Conservation (phyloP, 2,888 invertebrate species). For the Aleiodes testaceus region DNA sequence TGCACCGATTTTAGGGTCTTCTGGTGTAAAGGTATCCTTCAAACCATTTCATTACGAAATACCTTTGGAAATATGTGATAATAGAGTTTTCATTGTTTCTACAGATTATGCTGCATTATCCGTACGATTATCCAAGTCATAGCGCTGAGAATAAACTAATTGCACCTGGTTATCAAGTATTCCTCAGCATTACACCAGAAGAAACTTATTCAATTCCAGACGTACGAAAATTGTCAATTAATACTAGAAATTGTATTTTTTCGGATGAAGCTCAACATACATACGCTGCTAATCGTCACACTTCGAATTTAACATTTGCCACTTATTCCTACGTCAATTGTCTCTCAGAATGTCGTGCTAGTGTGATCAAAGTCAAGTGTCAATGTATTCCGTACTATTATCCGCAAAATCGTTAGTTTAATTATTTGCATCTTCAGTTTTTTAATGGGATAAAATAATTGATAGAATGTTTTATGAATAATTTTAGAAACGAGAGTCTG, state of each 20-base stretch:
- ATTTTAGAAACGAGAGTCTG: conserved; percentile 69
- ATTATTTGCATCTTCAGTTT: background rate
- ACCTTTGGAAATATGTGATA: background rate
- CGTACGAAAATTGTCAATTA: conserved; percentile 73
- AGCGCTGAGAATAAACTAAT: conserved; percentile 78
- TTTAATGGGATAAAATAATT: background rate
- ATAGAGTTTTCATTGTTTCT: conserved; percentile 17
- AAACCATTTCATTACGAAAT: conserved; percentile 40
- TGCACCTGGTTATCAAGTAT: conserved; percentile 76
- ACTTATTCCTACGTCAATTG: conserved; percentile 81
- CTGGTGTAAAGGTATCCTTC: conserved; percentile 76
- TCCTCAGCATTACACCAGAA: conserved; percentile 79
- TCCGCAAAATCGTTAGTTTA: conserved; percentile 71
- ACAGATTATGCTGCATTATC: conserved; percentile 79
- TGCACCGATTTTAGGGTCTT: conserved; percentile 77
- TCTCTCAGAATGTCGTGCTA: conserved; percentile 76
- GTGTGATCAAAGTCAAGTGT: conserved; percentile 74
- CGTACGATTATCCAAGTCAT: conserved; percentile 79
- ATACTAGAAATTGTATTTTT: conserved; percentile 77
- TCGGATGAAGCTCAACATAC: conserved; percentile 72
- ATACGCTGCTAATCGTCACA: background rate
- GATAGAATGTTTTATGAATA: conserved; percentile 10
- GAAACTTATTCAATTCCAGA: conserved; percentile 78
- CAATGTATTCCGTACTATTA: conserved; percentile 78
- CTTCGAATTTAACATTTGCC: conserved; percentile 66